A percentile compares a stretch with the other conserved stretches of the same genome.
phyloP scores from a whole-genome alignment of 2,888 invertebrate species.

The Ochropacha duplaris region DNA sequence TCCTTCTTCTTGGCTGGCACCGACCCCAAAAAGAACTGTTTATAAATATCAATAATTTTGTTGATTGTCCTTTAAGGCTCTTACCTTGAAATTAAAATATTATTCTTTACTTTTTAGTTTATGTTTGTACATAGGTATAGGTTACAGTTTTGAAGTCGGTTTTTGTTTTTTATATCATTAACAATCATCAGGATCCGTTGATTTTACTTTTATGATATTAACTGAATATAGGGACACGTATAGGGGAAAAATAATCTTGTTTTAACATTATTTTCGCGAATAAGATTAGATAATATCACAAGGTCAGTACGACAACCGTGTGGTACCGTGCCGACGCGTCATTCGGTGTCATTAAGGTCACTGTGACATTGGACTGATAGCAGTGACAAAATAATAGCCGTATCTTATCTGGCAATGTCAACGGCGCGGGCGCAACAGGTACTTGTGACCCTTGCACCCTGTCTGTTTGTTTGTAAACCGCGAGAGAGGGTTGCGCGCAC shows the following conservation, averaged over 20 bases:
- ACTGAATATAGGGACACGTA: conserved; percentile 14
- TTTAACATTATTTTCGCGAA: conserved; percentile 70
- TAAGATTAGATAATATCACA: conserved; percentile 80
- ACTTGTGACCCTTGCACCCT: conserved; percentile 69
- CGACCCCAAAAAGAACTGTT: too few species aligned
- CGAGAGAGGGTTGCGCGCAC: conserved; percentile 13
- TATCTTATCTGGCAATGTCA: conserved; percentile 82
- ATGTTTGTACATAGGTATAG: too few species aligned
- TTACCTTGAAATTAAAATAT: too few species aligned
- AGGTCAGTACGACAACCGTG: conserved; percentile 70
- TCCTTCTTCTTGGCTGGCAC: too few species aligned
- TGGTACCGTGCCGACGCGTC: conserved; percentile 67
- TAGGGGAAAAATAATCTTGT: conserved; percentile 48
- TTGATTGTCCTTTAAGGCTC: too few species aligned
- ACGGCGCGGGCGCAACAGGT: conserved; percentile 77
- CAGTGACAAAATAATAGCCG: conserved; percentile 79
- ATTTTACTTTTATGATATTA: neutral
- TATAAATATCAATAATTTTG: too few species aligned
- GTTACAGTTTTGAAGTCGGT: too few species aligned
- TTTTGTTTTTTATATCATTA: too few species aligned
- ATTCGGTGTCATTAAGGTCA: conserved; percentile 81
- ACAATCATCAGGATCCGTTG: too few species aligned
- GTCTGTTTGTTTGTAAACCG: conserved; percentile 41
- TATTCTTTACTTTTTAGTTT: too few species aligned
- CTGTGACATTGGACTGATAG: conserved; percentile 80